Evolutionary conservation across 2,888 invertebrate species (phyloP).

Genomic region (Microchrysa polita): DNA sequence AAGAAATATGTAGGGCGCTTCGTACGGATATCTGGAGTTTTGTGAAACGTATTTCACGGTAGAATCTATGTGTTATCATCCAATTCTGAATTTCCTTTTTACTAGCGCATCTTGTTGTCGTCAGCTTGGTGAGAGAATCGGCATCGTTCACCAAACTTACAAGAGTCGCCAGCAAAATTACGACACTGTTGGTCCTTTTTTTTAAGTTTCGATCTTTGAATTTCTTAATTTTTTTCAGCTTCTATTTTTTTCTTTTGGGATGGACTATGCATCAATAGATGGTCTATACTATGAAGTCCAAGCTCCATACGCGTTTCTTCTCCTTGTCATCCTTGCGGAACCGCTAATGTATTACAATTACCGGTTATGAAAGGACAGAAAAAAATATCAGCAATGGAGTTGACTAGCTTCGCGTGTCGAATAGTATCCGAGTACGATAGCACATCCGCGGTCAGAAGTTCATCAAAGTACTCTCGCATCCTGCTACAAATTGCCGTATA

Average conservation of each 20-base stretch:
- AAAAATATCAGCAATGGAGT: too few species aligned
- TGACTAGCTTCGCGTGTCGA: too few species aligned
- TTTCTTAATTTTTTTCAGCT: slow-evolving; percentile 61
- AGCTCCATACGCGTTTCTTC: slow-evolving; percentile 74
- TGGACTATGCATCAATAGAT: slow-evolving; percentile 70
- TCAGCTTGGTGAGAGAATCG: slow-evolving; percentile 75
- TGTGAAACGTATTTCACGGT: slow-evolving; percentile 80
- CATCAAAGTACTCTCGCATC: too few species aligned
- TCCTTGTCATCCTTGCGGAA: slow-evolving; percentile 77
- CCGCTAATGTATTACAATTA: too few species aligned
- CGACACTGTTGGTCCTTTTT: slow-evolving; percentile 72
- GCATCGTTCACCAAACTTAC: slow-evolving; percentile 79
- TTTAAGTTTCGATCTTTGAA: slow-evolving; percentile 65
- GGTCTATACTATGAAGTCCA: slow-evolving; percentile 75
- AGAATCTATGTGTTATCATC: slow-evolving; percentile 68
- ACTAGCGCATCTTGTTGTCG: slow-evolving; percentile 52
- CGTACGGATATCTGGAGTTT: slow-evolving; percentile 76
- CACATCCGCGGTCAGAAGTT: too few species aligned
- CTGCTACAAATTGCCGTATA: too few species aligned
- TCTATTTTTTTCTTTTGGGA: slow-evolving; percentile 64
- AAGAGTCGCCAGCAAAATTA: slow-evolving; percentile 71
- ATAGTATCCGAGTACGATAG: too few species aligned
- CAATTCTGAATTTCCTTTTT: slow-evolving; percentile 56
- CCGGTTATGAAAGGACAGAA: too few species aligned
- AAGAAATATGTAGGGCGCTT: slow-evolving; percentile 77